phyloP scores from a whole-genome alignment of 92 coral and sea anemone species.

The Isaurus tuberculatus region DNA sequence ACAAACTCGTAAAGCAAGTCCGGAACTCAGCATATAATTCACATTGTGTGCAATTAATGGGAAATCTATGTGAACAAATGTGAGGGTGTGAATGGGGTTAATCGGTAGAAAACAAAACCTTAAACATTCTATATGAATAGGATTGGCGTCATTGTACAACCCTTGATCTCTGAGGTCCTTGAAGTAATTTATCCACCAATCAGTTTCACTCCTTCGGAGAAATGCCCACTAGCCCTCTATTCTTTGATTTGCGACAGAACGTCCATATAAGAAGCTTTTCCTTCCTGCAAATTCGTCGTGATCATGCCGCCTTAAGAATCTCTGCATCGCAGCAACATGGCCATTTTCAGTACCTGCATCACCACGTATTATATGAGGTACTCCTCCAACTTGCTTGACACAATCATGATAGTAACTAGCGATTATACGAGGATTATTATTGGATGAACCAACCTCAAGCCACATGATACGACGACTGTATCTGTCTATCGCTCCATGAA shows the following conservation, averaged over 20 bases:
- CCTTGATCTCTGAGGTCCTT: conserved; percentile 50
- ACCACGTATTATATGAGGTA: conserved; percentile 56
- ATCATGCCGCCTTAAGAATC: conserved; percentile 70
- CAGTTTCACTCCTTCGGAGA: conserved; percentile 45
- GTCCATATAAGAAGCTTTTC: conserved; percentile 61
- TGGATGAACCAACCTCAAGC: conserved; percentile 69
- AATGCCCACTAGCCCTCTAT: conserved; percentile 66
- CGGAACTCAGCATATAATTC: too few relatives aligned
- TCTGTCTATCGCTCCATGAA: conserved; percentile 65
- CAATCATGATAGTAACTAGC: conserved; percentile 64
- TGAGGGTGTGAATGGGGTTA: too few relatives aligned
- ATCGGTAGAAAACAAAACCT: conserved; percentile 67
- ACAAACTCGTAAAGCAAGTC: too few relatives aligned
- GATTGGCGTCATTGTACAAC: conserved; percentile 59
- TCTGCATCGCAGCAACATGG: conserved; percentile 70
- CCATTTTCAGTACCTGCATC: conserved; percentile 78
- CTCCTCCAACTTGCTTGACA: conserved; percentile 65
- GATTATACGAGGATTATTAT: conserved; percentile 70
- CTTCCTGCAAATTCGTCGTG: conserved; percentile 61
- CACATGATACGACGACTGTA: conserved; percentile 64
- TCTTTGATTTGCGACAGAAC: conserved; percentile 62
- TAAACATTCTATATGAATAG: conserved; percentile 65
- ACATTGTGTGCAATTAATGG: too few relatives aligned
- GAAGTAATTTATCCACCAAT: conserved; percentile 68
- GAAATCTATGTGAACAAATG: too few relatives aligned